Evolutionary conservation across 2,113 vertebrate genomes (phyloP).

Genomic region (Camelus bactrianus): DNA sequence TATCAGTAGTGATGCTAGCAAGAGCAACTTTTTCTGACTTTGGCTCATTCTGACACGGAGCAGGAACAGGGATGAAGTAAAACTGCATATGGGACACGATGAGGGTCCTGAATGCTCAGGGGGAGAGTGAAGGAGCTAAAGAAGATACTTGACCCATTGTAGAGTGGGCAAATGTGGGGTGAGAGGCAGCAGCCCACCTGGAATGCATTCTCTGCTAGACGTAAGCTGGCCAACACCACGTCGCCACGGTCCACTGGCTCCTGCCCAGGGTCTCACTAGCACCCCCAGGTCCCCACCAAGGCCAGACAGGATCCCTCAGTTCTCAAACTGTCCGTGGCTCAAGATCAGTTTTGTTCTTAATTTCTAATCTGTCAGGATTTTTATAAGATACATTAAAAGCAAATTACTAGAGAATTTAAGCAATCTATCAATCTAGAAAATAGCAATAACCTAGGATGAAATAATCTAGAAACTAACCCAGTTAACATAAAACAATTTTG

Average conservation of each 20-base stretch:
- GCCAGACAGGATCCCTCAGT: background rate
- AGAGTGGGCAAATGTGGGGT: fast-evolving
- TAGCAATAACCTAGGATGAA: background rate
- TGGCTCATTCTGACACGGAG: background rate
- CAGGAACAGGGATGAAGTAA: fast-evolving
- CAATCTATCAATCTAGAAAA: background rate
- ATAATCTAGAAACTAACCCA: background rate
- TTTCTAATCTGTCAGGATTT: background rate
- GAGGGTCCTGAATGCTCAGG: background rate
- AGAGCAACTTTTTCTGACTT: background rate
- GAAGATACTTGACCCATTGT: background rate
- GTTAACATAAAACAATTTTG: background rate
- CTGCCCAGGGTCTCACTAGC: background rate
- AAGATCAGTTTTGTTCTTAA: background rate
- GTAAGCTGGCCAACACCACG: background rate
- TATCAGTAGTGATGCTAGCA: background rate
- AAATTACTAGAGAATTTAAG: background rate
- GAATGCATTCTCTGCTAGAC: background rate
- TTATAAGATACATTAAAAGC: background rate
- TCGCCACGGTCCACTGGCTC: too few species aligned
- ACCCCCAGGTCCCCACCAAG: background rate
- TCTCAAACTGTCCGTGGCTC: background rate
- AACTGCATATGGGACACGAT: too few species aligned
- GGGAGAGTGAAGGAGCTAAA: background rate
- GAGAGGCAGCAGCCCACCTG: too few species aligned